Conservation (phyloP, 2,888 invertebrate genomes). For the Catonia carolina region DNA sequence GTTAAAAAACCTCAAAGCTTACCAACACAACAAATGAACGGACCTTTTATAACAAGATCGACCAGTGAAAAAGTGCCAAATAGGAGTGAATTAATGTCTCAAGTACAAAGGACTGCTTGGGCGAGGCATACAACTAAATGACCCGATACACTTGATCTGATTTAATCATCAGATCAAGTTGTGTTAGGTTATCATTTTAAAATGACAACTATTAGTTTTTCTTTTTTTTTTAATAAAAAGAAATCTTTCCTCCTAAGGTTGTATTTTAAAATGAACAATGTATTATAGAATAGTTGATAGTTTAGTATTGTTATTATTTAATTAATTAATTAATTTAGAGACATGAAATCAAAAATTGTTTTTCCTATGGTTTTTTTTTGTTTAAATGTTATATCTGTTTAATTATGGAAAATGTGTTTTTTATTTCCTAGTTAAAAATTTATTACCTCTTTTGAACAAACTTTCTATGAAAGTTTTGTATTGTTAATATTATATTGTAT, state of each 20-base stretch:
- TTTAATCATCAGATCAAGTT: not conserved
- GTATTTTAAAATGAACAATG: too few species aligned
- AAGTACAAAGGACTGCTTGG: slow-evolving; percentile 75
- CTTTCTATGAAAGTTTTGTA: not conserved
- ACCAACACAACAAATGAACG: slow-evolving; percentile 44
- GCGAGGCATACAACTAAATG: slow-evolving; percentile 82
- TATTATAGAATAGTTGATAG: too few species aligned
- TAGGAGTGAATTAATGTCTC: slow-evolving; percentile 76
- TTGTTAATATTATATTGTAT: not conserved
- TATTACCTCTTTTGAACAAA: not conserved
- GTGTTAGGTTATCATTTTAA: too few species aligned
- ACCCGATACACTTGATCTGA: slow-evolving; percentile 27
- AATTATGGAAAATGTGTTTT: not conserved
- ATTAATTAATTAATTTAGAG: too few species aligned
- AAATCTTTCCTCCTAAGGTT: too few species aligned
- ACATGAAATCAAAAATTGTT: too few species aligned
- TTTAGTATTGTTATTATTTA: too few species aligned
- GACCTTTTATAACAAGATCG: slow-evolving; percentile 63
- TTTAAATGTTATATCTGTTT: too few species aligned
- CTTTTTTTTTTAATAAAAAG: too few species aligned
- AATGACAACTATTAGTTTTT: too few species aligned
- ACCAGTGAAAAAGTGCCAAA: slow-evolving; percentile 83
- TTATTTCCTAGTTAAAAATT: not conserved
- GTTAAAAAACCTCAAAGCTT: not conserved
- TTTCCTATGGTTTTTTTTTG: too few species aligned